A percentile compares a stretch with the other conserved stretches of the same genome.
Conservation (phyloP, 2,113 vertebrate species). For the Theristicus caerulescens region DNA sequence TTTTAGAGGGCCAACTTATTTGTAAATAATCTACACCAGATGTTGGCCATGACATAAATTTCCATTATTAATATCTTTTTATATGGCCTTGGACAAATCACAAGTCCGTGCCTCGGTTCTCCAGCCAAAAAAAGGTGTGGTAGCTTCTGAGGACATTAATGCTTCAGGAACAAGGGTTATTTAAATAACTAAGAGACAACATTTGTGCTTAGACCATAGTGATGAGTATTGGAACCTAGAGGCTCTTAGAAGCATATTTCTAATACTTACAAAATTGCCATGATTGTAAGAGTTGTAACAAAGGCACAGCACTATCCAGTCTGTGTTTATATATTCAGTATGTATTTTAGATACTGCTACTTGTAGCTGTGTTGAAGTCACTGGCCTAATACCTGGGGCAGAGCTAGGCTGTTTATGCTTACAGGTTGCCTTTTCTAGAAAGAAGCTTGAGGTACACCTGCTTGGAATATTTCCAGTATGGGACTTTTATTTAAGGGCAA, state of each 20-base stretch:
- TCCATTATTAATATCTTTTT: slow-evolving; percentile 38
- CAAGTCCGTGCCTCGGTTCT: not conserved
- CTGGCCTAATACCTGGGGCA: not conserved
- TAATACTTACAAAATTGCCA: not conserved
- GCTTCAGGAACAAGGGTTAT: not conserved
- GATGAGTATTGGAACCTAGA: not conserved
- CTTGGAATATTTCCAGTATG: not conserved
- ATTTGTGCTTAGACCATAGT: not conserved
- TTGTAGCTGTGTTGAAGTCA: not conserved
- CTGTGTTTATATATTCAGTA: not conserved
- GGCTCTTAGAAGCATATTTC: not conserved
- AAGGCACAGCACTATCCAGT: not conserved
- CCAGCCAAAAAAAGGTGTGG: slow-evolving; percentile 5
- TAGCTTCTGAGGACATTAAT: slow-evolving; percentile 14
- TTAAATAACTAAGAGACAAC: not conserved
- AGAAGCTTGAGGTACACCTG: not conserved
- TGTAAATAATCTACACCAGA: slow-evolving; percentile 59
- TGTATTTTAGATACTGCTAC: not conserved
- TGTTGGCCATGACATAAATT: slow-evolving; percentile 18
- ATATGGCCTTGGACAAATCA: not conserved
- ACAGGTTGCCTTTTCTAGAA: not conserved
- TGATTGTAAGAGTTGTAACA: not conserved
- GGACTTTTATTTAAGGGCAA: not conserved
- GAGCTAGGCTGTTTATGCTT: not conserved
- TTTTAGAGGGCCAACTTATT: slow-evolving; percentile 14